phyloP scores from a whole-genome alignment of 2,797 vertebrate species.

The Acanthornis magna region DNA sequence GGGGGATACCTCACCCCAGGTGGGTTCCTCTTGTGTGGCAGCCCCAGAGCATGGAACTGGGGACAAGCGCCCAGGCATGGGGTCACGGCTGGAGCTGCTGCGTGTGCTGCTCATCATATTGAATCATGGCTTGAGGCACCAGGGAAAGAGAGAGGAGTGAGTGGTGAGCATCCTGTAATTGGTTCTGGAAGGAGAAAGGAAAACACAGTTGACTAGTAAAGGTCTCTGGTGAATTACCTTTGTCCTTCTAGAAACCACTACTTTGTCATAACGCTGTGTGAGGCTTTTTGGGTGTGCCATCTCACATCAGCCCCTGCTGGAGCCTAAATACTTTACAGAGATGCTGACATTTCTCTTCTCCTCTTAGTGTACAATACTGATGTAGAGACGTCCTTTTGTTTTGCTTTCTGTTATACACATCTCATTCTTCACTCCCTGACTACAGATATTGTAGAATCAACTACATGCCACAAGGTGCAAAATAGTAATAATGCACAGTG shows the following conservation, averaged over 20 bases:
- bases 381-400: not conserved
- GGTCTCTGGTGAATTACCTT: not conserved
- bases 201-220: not conserved
- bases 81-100: not conserved
- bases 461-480: not conserved
- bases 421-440: not conserved
- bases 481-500: not conserved
- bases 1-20: not conserved
- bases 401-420: not conserved
- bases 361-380: not conserved
- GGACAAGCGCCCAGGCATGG: not conserved
- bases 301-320: not conserved
- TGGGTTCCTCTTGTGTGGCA: not conserved
- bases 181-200: not conserved
- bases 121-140: not conserved
- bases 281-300: not conserved
- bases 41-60: not conserved
- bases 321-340: not conserved
- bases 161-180: not conserved
- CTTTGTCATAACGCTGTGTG: not conserved
- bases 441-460: not conserved
- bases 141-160: not conserved
- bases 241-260: not conserved
- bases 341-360: not conserved
- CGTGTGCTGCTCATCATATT: rapidly evolving